Evolutionary conservation across 2,888 invertebrate genomes (phyloP).

Genomic region (Synanthedon vespiformis): DNA sequence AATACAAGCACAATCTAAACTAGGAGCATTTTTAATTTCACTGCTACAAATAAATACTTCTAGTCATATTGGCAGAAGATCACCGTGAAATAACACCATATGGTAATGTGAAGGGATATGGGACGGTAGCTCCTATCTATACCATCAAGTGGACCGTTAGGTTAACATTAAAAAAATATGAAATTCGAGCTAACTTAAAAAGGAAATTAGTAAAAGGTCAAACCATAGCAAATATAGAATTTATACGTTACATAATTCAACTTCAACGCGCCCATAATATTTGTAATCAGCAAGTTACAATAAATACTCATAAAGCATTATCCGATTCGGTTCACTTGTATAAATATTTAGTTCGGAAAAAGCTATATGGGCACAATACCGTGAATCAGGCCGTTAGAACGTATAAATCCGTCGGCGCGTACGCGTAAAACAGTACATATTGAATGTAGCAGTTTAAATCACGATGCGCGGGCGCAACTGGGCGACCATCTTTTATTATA

Average conservation of each 20-base stretch:
- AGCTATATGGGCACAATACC: conserved; percentile 32
- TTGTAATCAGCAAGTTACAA: conserved; percentile 7
- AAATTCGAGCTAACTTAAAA: too few relatives aligned
- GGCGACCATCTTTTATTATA: conserved; percentile 14
- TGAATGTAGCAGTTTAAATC: conserved; percentile 52
- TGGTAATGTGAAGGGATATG: too few relatives aligned
- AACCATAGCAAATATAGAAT: too few relatives aligned
- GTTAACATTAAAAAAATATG: too few relatives aligned
- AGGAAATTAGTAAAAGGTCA: too few relatives aligned
- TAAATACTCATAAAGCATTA: conserved; percentile 18
- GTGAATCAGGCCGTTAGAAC: conserved; percentile 41
- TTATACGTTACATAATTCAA: conserved; percentile 14
- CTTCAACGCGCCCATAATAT: conserved; percentile 20
- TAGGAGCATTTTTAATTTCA: too few relatives aligned
- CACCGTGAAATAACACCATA: too few relatives aligned
- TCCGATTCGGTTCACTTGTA: conserved; percentile 9
- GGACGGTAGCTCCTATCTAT: too few relatives aligned
- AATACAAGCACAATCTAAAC: too few relatives aligned
- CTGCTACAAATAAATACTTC: too few relatives aligned
- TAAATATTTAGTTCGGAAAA: conserved; percentile 51
- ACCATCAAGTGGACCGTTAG: too few relatives aligned
- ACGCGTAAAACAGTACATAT: conserved; percentile 57
- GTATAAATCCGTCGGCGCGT: conserved; percentile 54
- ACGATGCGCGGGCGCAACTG: conserved; percentile 37
- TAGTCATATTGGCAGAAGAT: too few relatives aligned